Evolutionary conservation across 2,888 invertebrate genomes (phyloP), one percentile per base, ranked within the genome.

Genomic region (Esperia sulphurella): DNA sequence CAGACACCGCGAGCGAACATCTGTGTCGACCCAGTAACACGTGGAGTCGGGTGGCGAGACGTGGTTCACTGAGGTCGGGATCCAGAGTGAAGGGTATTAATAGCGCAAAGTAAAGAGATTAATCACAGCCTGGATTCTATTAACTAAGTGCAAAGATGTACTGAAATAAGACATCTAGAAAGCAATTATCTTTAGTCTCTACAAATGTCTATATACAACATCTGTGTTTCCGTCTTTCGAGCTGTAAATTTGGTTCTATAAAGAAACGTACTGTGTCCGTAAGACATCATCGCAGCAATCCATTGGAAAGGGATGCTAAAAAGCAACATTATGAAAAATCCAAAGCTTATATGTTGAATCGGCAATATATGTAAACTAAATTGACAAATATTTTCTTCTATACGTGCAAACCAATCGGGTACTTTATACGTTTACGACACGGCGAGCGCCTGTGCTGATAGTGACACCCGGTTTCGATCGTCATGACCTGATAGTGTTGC

Each of bases 21-120:
- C 71, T 68, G 66, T 68, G 72, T 71, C 77, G 83, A 75, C 81
- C 79, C 63, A 75, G 68, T 75, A 72, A 75, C 72, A 63, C 61
- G 79, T 78, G 71, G 79, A 76, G 72, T 72, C 75, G 79, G 35
- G 4, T 13, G 74, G 56, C 61, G 58, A 60, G 64, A 57, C 61
- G 58, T 59, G 64, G 71, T 59, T 68, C 63, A 63, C 46, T 55
- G 53, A 54, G 65, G 40, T 40, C 40, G 40, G 40, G 40, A 40
- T 31, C 31, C 10, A 31, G 10, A 5, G 31, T 31, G 31, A 8
- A 35, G 35, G 35, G 35, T n/a, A 1, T 10, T n/a, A 1, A 35
- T 35, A 21, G 21, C 21, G 21, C 21, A 21, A 21, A 21, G 21
- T 21, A 5, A 21, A 21, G 21, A 21, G 21, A 21, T 21, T 21